Evolutionary conservation across 2,797 vertebrate genomes (phyloP).

Genomic region (Rhynchotus rufescens): DNA sequence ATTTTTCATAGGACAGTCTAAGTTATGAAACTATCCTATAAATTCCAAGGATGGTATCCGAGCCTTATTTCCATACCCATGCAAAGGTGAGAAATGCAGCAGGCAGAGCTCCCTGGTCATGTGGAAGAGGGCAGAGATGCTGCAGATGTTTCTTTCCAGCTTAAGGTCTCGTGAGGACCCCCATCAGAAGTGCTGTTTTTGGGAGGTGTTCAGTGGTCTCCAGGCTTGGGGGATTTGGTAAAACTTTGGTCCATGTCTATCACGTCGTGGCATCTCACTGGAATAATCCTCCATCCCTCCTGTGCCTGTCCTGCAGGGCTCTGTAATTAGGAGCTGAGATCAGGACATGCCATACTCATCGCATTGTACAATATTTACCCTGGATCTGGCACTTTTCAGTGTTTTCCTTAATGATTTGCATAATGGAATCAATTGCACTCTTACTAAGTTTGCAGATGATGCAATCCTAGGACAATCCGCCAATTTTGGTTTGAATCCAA

Average conservation of each 20-base stretch:
- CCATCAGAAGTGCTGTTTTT: neutral
- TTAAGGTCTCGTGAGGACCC: neutral
- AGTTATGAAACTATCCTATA: neutral
- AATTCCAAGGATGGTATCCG: neutral
- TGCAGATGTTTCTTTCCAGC: neutral
- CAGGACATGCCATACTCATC: neutral
- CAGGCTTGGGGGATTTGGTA: neutral
- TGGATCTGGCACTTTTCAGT: neutral
- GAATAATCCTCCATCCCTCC: neutral
- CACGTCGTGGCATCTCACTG: neutral
- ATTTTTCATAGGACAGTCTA: neutral
- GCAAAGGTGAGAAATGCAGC: accelerated
- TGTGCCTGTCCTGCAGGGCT: neutral
- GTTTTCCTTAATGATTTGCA: neutral
- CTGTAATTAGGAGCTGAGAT: neutral
- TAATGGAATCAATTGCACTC: neutral
- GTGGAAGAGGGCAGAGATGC: neutral
- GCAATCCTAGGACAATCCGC: neutral
- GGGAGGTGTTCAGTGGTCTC: neutral
- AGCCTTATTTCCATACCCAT: neutral
- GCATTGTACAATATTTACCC: neutral
- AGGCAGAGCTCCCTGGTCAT: neutral
- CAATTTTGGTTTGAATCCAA: neutral
- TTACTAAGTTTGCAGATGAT: neutral
- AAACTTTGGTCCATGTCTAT: neutral